These are phyloP conservation scores for Eciton burchellii DNA, from an alignment of 1,140 invertebrate genomes.

Conservation along the genomic window DNA sequence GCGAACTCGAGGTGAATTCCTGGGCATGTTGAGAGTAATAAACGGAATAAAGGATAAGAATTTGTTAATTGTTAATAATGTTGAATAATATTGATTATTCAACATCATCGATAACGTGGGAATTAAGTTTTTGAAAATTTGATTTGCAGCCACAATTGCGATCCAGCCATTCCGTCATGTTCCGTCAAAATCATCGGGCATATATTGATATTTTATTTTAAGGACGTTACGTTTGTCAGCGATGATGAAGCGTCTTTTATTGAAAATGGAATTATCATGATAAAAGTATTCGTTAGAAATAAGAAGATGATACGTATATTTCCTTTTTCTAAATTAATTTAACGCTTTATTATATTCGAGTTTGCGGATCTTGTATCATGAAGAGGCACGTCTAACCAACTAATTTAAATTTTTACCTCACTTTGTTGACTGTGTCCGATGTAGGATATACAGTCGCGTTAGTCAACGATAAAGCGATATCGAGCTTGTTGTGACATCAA, in stretches of 20 bases:
- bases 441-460: conserved; percentile 18
- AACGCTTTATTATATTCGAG: background rate
- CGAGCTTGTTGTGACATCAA: background rate
- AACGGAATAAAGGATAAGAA: background rate
- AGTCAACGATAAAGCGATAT: conserved; percentile 16
- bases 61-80: conserved; percentile 8
- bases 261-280: no score
- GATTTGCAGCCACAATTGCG: no score
- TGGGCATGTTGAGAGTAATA: background rate
- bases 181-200: background rate
- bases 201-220: no score
- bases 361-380: background rate
- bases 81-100: background rate
- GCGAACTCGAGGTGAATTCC: no score
- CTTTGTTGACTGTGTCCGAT: conserved; percentile 5
- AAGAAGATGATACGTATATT: no score
- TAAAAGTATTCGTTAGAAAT: background rate
- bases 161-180: no score
- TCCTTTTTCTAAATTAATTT: background rate
- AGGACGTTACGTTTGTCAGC: no score
- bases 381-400: background rate
- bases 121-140: no score
- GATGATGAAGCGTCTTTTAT: no score
- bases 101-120: no score
- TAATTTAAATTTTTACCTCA: conserved; percentile 2